Conservation (phyloP, 2,888 invertebrate genomes). For the Melieria picta region DNA sequence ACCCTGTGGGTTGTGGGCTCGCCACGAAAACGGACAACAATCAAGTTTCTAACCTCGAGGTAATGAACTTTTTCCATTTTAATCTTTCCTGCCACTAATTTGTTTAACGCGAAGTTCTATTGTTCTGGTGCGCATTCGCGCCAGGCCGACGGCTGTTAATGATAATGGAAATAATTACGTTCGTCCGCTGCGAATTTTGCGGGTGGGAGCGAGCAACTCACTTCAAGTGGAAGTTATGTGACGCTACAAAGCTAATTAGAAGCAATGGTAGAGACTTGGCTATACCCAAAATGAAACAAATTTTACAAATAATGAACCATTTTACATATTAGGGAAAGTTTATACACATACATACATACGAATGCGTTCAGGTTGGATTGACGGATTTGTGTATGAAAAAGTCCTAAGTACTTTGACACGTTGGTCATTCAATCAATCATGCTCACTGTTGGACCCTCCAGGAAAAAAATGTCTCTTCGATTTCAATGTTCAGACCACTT, state of each 20-base stretch:
- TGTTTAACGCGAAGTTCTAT: slow-evolving; percentile 34
- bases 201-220: slow-evolving; percentile 4
- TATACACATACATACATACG: background rate
- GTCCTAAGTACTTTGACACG: too few relatives aligned
- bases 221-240: slow-evolving; percentile 20
- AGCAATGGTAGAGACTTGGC: background rate
- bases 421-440: too few relatives aligned
- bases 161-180: slow-evolving; percentile 51
- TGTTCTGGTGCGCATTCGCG: slow-evolving; percentile 29
- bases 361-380: too few relatives aligned
- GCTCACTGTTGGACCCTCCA: too few relatives aligned
- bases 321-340: background rate
- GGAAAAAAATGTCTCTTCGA: too few relatives aligned
- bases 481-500: too few relatives aligned
- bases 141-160: slow-evolving; percentile 41
- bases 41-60: background rate
- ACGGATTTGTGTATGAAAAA: too few relatives aligned
- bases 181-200: slow-evolving; percentile 14
- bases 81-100: slow-evolving; percentile 27
- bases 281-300: background rate
- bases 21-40: background rate
- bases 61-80: background rate
- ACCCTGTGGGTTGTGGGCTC: too few relatives aligned
- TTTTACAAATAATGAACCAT: background rate
- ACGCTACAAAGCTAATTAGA: slow-evolving; percentile 6